Base-by-base conservation (phyloP, 2,797 vertebrate species). In the Lutjanus campechanus region DNA sequence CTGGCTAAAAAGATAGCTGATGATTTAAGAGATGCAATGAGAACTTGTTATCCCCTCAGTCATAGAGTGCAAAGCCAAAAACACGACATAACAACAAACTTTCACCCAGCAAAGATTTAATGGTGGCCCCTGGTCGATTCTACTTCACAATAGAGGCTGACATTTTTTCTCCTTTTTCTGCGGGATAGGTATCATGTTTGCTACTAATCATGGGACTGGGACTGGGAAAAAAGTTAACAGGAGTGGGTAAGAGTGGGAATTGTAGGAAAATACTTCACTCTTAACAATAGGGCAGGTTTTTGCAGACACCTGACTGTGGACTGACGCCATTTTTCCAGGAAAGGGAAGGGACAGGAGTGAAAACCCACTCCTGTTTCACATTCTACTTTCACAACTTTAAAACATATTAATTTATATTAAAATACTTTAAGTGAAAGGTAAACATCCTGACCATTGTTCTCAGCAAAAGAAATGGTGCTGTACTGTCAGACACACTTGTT, bases 401-500 rank as follows among this genome's bases (percentile, higher is more conserved):
- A 69, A 63, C 7, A 78, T 9, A 17, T 46, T 1, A 41, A 46
- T 1, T 55, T 59, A 25, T 11, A 40, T 17, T 10, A 51, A 47
- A 67, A 67, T 19, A 50, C 2, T 16, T 2, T 51, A 53, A 65
- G 29, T 15, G 13, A 8, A 1, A 25, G 49, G 12, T 15, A 40
- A 49, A 5, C 36, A 8, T 12, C 19, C 8, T 16, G 8, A 16
- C 55, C 4, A 6, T 5, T 41, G 6, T 40, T 29, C 17, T 11
- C 20, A 53, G 25, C 20, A 59, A 43, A 70, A 19, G 5, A 40
- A 43, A 64, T 41, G 1, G 7, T 63, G 17, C 12, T 62, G 2
- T 47, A n/a, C 40, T 68, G 36, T 68, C 3, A 64, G 46, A 82
- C 59, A 78, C 9, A 59, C 1, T 64, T 40, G 11, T 71, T 73